phyloP scores from a whole-genome alignment of 2,888 invertebrate genomes.

The Andrena minutula region DNA sequence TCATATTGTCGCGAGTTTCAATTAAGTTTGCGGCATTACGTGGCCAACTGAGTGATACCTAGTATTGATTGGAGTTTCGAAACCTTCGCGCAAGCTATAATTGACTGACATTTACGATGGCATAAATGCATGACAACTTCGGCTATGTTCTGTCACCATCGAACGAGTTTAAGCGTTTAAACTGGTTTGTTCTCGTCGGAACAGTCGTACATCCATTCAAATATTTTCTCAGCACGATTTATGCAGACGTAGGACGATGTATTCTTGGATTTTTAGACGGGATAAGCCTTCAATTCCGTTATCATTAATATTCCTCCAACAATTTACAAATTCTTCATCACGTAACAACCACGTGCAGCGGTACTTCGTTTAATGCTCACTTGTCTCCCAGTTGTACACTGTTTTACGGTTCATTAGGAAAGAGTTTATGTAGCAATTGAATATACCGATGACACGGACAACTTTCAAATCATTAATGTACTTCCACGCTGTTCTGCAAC shows the following conservation, averaged over 20 bases:
- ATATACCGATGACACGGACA: constrained; percentile 11
- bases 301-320: neutral
- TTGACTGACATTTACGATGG: constrained; percentile 1
- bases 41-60: neutral
- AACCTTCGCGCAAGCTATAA: neutral
- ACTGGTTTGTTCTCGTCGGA: constrained; percentile 5
- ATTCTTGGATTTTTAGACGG: constrained; percentile 3
- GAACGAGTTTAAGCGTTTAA: constrained; percentile 31
- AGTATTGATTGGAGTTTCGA: neutral
- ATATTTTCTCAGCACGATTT: constrained; percentile 10
- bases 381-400: neutral
- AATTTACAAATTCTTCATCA: neutral
- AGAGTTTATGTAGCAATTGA: neutral
- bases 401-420: constrained; percentile 9
- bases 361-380: neutral
- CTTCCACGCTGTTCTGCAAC: neutral
- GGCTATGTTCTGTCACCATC: constrained; percentile 1
- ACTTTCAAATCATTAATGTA: constrained; percentile 9
- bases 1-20: constrained; percentile 8
- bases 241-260: neutral
- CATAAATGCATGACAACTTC: neutral
- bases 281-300: constrained; percentile 11
- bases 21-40: constrained; percentile 4
- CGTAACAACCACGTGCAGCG: neutral
- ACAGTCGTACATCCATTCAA: constrained; percentile 14